Evolutionary conservation across 2,113 vertebrate species (phyloP).

Genomic region (Turnix velox): DNA sequence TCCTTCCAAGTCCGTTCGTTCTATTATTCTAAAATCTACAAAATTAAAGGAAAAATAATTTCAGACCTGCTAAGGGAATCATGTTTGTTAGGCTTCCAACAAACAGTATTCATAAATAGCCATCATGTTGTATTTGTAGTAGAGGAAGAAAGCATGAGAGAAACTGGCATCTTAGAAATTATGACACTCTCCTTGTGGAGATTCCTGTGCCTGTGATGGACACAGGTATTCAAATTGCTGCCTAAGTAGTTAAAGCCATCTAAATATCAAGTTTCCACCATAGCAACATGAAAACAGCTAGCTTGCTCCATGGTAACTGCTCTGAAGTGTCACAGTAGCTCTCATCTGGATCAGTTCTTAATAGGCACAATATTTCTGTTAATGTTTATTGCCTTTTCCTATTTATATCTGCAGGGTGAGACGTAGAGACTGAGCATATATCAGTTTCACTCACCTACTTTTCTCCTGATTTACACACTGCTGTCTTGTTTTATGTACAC

Average conservation of each 20-base stretch:
- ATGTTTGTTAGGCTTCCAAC: background rate
- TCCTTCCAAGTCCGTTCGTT: too few relatives aligned
- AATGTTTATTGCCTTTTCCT: background rate
- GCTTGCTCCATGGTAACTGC: background rate
- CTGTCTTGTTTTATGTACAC: background rate
- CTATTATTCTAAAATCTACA: background rate
- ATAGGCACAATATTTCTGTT: background rate
- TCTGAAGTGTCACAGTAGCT: background rate
- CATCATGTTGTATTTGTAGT: background rate
- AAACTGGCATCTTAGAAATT: fast-evolving
- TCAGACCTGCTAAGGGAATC: background rate
- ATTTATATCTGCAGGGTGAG: background rate
- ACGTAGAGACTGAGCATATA: background rate
- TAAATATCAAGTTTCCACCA: background rate
- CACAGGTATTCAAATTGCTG: background rate
- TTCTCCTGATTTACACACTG: background rate
- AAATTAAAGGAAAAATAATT: background rate
- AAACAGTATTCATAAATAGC: background rate
- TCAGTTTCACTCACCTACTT: background rate
- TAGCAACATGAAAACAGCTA: background rate
- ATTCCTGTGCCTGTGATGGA: background rate
- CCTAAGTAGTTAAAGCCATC: background rate
- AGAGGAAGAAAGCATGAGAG: background rate
- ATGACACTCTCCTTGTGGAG: background rate
- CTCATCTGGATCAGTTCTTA: background rate